Base-by-base conservation (phyloP, 2,888 invertebrate species). In the Sabatieria punctata region DNA sequence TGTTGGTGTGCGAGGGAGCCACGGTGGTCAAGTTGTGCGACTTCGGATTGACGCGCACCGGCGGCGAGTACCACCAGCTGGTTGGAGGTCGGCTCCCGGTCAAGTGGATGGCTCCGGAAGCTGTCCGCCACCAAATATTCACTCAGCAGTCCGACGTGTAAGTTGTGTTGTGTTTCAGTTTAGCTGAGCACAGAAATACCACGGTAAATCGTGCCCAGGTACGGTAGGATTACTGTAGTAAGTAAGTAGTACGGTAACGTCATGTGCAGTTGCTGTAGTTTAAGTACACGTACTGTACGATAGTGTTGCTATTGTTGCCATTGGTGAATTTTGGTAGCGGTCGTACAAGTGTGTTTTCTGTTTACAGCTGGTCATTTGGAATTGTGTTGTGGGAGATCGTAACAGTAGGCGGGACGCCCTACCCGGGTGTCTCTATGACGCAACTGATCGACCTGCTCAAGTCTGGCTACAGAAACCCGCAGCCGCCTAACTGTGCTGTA, bases 301-400 rank as follows among this genome's bases (percentile, higher is more conserved):
- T 30, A 8, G 30, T 30, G 15, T 30, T 30, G 8, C 15, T 8
- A 30, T 11, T 30, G 30, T 30, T 15, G 30, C 30, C 8, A 11
- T 30, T 30, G 30, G 8, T 30, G 8, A 15, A 30, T 38, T 38
- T 6, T 38, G n/a, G n/a, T n/a, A n/a, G n/a, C n/a, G n/a, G n/a
- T n/a, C n/a, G n/a, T n/a, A n/a, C n/a, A n/a, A n/a, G n/a, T n/a
- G n/a, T n/a, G n/a, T n/a, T n/a, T n/a, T n/a, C n/a, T n/a, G n/a
- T n/a, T n/a, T n/a, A n/a, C n/a, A 38, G 38, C 8, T 38, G 38
- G 38, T 38, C 38, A 38, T 38, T 38, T n/a, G 38, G 38, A 11
- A n/a, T 38, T 6, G 22, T 21, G 19, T 19, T 38, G 38, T 38
- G 38, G 38, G 38, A 38, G 22, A 21, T 38, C 6, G 38, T 38